phyloP scores from a whole-genome alignment of 2,888 invertebrate species.

The Amblyjoppa fuscipennis region DNA sequence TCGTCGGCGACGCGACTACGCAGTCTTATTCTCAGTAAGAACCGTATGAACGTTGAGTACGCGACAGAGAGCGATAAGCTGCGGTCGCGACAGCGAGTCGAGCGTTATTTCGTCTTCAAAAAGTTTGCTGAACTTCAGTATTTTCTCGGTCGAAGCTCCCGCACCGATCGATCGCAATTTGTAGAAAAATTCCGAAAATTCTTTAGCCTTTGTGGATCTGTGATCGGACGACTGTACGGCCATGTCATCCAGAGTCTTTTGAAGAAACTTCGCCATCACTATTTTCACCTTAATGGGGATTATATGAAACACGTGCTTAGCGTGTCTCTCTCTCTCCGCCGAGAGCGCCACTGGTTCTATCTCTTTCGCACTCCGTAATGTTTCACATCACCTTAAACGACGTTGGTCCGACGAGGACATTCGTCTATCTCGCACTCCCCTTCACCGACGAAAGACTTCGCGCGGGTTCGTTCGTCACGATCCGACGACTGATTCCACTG shows the following conservation, averaged over 20 bases:
- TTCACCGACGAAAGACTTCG: background rate
- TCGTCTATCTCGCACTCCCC: background rate
- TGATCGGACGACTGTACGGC: slow-evolving; percentile 93
- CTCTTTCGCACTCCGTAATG: background rate
- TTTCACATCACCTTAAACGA: background rate
- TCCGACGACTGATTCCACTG: no score
- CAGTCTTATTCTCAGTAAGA: slow-evolving; percentile 97
- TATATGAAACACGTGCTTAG: no score
- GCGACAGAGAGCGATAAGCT: slow-evolving; percentile 96
- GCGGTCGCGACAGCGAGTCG: slow-evolving; percentile 95
- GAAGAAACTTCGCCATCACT: slow-evolving; percentile 99
- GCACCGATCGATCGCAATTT: slow-evolving; percentile 94
- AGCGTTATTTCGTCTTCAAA: slow-evolving; percentile 99
- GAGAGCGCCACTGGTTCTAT: background rate
- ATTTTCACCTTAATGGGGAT: slow-evolving; percentile 89
- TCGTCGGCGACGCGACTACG: slow-evolving; percentile 97
- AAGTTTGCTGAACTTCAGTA: slow-evolving; percentile 97
- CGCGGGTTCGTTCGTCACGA: no score
- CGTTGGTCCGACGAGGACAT: background rate
- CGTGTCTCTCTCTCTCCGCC: no score
- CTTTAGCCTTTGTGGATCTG: slow-evolving; percentile 93
- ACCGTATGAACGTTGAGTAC: slow-evolving; percentile 96
- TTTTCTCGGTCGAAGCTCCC: slow-evolving; percentile 95
- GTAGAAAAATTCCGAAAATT: slow-evolving; percentile 95
- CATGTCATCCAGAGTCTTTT: slow-evolving; percentile 98